Percentiles rank a stretch among this genome's conserved stretches.
Evolutionary conservation across 2,113 vertebrate genomes (phyloP).

Genomic region (Gracilinanus agilis): DNA sequence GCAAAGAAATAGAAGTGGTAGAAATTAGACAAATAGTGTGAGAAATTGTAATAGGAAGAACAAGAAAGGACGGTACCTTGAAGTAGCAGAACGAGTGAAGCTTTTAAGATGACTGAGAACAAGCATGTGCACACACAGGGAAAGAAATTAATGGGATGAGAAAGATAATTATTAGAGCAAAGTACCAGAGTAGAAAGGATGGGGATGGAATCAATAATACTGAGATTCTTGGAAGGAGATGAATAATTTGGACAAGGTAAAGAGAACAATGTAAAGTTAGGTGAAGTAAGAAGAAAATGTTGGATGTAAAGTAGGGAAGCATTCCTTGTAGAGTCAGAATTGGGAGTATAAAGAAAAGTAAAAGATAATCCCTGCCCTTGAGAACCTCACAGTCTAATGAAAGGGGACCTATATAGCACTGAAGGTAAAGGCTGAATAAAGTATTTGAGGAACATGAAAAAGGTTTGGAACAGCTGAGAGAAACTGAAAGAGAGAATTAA

Average conservation of each 20-base stretch:
- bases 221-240: background rate
- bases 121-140: background rate
- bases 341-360: background rate
- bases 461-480: background rate
- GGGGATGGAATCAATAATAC: background rate
- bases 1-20: background rate
- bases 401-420: background rate
- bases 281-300: background rate
- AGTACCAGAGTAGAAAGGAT: background rate
- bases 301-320: background rate
- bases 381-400: background rate
- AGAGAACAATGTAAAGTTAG: background rate
- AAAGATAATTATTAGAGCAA: background rate
- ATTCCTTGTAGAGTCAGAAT: background rate
- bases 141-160: background rate
- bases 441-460: background rate
- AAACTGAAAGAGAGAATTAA: background rate
- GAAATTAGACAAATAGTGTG: background rate
- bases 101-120: background rate
- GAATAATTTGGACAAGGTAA: background rate
- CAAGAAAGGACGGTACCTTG: background rate
- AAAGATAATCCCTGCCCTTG: background rate
- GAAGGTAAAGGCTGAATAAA: background rate
- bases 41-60: background rate
- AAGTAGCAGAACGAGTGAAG: background rate